These are phyloP conservation scores for Protaetia brevitarsis DNA, from an alignment of 1,140 invertebrate genomes.

Conservation along the genomic window DNA sequence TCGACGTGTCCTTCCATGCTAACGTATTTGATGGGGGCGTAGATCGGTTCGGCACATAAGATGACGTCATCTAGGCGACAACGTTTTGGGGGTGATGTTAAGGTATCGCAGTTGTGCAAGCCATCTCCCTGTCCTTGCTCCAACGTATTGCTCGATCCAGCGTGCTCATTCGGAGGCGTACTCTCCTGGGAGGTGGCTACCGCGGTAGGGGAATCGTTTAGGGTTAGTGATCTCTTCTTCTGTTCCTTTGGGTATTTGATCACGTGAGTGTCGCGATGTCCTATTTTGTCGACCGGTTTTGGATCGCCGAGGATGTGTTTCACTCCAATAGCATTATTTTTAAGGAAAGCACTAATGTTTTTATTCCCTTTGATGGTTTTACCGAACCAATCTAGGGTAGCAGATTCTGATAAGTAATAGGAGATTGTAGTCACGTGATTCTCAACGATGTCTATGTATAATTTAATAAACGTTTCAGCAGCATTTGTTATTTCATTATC, in stretches of 20 bases:
- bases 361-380: slow-evolving; percentile 54
- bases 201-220: slow-evolving; percentile 4
- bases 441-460: slow-evolving; percentile 44
- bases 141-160: slow-evolving; percentile 7
- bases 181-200: slow-evolving; percentile 20
- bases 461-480: slow-evolving; percentile 37
- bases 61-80: slow-evolving; percentile 31
- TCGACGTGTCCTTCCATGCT: slow-evolving; percentile 52
- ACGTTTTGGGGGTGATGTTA: slow-evolving; percentile 33
- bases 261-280: slow-evolving; percentile 40
- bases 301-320: slow-evolving; percentile 39
- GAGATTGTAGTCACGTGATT: slow-evolving; percentile 38
- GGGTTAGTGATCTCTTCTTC: neutral
- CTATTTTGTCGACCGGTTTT: slow-evolving; percentile 38
- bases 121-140: slow-evolving; percentile 38
- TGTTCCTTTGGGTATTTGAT: slow-evolving; percentile 29
- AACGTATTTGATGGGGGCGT: slow-evolving; percentile 33
- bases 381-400: slow-evolving; percentile 57
- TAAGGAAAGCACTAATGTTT: slow-evolving; percentile 46
- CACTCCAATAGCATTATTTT: slow-evolving; percentile 32
- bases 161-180: slow-evolving; percentile 32
- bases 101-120: slow-evolving; percentile 25
- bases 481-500: slow-evolving; percentile 28
- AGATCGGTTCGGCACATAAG: slow-evolving; percentile 16
- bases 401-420: slow-evolving; percentile 54